Evolutionary conservation across 2,888 invertebrate genomes (phyloP), one percentile per base, ranked within the genome.

Genomic region (Rotaria sp.): DNA sequence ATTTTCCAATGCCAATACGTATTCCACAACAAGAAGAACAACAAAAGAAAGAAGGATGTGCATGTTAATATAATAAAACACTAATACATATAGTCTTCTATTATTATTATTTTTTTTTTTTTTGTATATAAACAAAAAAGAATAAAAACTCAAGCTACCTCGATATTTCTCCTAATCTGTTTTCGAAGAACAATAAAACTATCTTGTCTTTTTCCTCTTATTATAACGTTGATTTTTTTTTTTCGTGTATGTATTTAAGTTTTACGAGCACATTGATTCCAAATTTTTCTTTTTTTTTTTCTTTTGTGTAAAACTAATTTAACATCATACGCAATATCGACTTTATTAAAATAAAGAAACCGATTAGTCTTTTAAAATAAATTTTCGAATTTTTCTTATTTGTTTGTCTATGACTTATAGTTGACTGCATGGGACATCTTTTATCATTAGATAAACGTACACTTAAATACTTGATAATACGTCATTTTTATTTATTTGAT

Each of bases 1-100:
- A 86, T 85, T 74, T 86, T 55, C 86, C 86, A n/a, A 75, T 75
- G 24, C 80, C 80, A 67, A 67, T 67, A 67, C 67, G 67, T 13
- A 67, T 67, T 35, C 67, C 67, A 67, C 67, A 67, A 67, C 67
- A 67, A 67, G 67, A 67, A 67, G 67, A 67, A 35, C 67, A 15
- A 35, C 67, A 15, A 35, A 67, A 67, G 18, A 35, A 35, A 35
- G 7, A 30, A 7, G 67, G 35, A 35, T 67, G 67, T 67, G 21
- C 30, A 30, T 67, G 67, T 38, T 67, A 67, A 67, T 18, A 26
- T 55, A 26, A 21, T 50, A 52, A 52, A 52, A 41, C n/a, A 41
- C 24, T 24, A 8, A 4, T 24, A 24, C 7, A 35, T 35, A 15
- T 67, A 67, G 30, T 67, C 35, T 67, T 67, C 35, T 35, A 35